A percentile compares a stretch with the other conserved stretches of the same genome.
Evolutionary conservation across 2,888 invertebrate species (phyloP).

Genomic region (Bellardia bayeri): DNA sequence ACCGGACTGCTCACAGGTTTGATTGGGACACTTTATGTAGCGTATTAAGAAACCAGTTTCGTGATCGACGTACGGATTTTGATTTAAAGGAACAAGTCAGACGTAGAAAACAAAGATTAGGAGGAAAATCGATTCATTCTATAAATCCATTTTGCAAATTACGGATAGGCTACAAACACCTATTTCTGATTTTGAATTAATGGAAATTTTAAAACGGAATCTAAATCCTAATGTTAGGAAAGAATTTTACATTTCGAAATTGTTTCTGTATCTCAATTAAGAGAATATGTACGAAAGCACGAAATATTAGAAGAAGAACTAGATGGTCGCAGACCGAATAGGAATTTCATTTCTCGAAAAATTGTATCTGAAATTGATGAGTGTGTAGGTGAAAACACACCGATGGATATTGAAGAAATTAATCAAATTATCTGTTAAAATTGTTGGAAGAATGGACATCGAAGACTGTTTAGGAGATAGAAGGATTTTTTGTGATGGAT

Average conservation of each 20-base stretch:
- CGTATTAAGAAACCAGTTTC: constrained; percentile 38
- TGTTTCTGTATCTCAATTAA: constrained; percentile 11
- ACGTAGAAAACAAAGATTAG: constrained; percentile 18
- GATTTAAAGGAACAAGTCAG: constrained; percentile 25
- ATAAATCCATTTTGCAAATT: constrained; percentile 36
- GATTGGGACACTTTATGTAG: constrained; percentile 28
- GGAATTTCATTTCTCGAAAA: background rate
- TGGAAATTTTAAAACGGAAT: constrained; percentile 24
- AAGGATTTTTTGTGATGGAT: constrained; percentile 19
- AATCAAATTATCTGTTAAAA: background rate
- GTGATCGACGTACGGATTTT: constrained; percentile 32
- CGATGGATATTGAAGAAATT: background rate
- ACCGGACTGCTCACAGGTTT: constrained; percentile 2
- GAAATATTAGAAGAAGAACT: constrained; percentile 21
- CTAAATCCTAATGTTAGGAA: background rate
- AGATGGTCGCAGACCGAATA: background rate
- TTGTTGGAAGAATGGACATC: constrained; percentile 4
- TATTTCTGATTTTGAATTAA: constrained; percentile 17
- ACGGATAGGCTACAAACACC: constrained; percentile 31
- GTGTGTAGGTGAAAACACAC: background rate
- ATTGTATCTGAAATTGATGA: constrained; percentile 12
- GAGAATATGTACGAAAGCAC: constrained; percentile 15
- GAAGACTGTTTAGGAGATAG: constrained; percentile 26
- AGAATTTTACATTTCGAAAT: constrained; percentile 28
- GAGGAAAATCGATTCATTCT: constrained; percentile 26